Base-by-base conservation (phyloP, 1,140 invertebrate genomes). In the Monomorium pharaonis region DNA sequence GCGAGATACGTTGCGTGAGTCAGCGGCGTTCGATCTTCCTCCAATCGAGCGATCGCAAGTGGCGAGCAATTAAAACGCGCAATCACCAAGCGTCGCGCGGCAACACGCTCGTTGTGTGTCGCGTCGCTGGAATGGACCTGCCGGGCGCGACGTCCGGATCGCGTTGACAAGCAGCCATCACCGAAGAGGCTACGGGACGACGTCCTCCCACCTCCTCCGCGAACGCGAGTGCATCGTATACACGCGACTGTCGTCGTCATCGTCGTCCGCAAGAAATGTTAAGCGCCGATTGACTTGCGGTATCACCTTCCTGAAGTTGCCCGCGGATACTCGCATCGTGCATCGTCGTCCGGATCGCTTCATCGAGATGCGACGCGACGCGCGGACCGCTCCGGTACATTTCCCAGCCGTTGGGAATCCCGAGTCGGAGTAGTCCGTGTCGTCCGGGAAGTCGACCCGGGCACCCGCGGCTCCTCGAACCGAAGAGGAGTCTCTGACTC, bases 111-210 rank as follows among this genome's bases (percentile, higher is more conserved):
- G 49, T n/a, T 6, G 37, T 21, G 49, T 21, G n/a, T 67, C 60
- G n/a, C n/a, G 37, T 69, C 24, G 65, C 72, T 72, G n/a, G 58
- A 72, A 74, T 80, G 76, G 67, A 74, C 47, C 54, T 67, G 44
- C 62, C 60, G 78, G 24, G 51, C 21, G 67, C n/a, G 24, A 30
- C 21, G n/a, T n/a, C n/a, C n/a, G n/a, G n/a, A 27, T 60, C 37
- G 30, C 51, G 1, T 60, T n/a, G 78, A 83, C 67, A n/a, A 54
- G 49, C 21, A 58, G 63, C 54, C 78, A 49, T 81, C 7, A 56
- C 5, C 33, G 49, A 47, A 42, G 33, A 62, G 27, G 49, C 42
- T n/a, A 67, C 44, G 37, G n/a, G n/a, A n/a, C n/a, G n/a, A n/a
- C n/a, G n/a, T n/a, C n/a, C n/a, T n/a, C n/a, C n/a, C n/a, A n/a